Evolutionary conservation across 1,140 invertebrate genomes (phyloP).

Genomic region (Procambarus virginalis): DNA sequence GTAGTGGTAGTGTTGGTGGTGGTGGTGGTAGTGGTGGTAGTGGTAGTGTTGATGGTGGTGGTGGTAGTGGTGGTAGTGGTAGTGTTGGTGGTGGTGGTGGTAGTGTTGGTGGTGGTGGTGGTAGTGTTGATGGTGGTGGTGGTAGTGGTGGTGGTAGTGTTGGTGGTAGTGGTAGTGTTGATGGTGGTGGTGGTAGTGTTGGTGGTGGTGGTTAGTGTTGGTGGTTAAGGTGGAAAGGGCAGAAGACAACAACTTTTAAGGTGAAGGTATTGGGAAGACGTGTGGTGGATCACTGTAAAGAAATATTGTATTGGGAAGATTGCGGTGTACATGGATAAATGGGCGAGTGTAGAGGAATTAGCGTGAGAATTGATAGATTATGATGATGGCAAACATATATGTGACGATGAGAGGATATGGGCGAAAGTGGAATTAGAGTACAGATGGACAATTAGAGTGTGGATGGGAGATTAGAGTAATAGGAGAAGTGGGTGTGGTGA

Average conservation of each 20-base stretch:
- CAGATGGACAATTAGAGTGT: background rate
- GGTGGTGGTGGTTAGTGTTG: background rate
- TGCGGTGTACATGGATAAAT: no score
- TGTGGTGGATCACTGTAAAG: no score
- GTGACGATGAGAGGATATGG: background rate
- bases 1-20: no score
- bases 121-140: background rate
- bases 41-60: background rate
- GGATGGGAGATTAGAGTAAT: no score
- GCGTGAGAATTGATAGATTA: background rate
- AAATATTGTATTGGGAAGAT: no score
- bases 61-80: background rate
- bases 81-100: background rate
- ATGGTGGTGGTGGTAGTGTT: background rate
- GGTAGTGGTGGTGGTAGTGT: background rate
- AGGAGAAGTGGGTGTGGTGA: background rate
- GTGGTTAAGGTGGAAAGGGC: no score
- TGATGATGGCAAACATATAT: background rate
- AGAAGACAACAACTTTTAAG: no score
- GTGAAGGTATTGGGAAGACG: no score
- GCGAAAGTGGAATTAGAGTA: background rate
- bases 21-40: no score
- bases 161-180: no score
- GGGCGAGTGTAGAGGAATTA: no score
- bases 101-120: background rate